phyloP scores from a whole-genome alignment of 2,113 vertebrate genomes.

The Lepus americanus region DNA sequence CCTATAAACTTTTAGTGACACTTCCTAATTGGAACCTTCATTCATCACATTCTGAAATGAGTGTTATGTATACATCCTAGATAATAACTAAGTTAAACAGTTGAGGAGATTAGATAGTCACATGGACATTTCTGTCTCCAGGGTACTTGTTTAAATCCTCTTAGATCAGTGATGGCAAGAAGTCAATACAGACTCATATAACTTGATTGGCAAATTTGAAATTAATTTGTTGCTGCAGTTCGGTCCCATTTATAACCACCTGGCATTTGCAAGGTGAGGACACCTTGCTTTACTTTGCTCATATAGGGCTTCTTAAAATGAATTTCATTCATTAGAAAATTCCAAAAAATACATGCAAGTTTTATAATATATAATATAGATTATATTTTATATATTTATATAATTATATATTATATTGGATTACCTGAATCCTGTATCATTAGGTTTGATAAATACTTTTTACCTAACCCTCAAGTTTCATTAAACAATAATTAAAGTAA shows the following conservation, averaged over 20 bases:
- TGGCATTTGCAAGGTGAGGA: neutral
- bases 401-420: neutral
- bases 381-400: neutral
- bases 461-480: neutral
- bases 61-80: constrained; percentile 2
- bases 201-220: constrained; percentile 50
- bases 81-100: constrained; percentile 56
- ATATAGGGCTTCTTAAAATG: neutral
- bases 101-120: constrained; percentile 56
- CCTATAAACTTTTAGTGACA: neutral
- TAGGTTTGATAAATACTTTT: neutral
- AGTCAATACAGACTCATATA: constrained; percentile 49
- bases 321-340: neutral
- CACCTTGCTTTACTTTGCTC: neutral
- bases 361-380: neutral
- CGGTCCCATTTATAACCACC: constrained; percentile 4
- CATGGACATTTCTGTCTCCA: constrained; percentile 72
- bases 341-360: neutral
- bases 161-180: constrained; percentile 67
- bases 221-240: constrained; percentile 48
- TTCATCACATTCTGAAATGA: constrained; percentile 44
- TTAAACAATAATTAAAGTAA: constrained; percentile 42
- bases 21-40: constrained; percentile 37
- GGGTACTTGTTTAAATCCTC: constrained; percentile 73
- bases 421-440: neutral